phyloP scores from a whole-genome alignment of 2,113 vertebrate genomes.

The Lagopus muta region DNA sequence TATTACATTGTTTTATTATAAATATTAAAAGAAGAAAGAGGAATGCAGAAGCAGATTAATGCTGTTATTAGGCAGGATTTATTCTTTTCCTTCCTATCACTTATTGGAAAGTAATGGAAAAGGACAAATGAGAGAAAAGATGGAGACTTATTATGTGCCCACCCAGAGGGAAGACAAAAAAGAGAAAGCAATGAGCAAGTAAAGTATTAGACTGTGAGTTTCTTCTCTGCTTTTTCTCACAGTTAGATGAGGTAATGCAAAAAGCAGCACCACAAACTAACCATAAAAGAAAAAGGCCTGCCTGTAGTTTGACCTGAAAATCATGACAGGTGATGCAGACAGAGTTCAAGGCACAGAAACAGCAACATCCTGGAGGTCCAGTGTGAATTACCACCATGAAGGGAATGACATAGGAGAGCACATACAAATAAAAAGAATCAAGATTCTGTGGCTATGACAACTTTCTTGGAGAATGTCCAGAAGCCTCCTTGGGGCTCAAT shows the following conservation, averaged over 20 bases:
- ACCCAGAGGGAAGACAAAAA: constrained; percentile 15
- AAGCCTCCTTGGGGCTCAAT: constrained; percentile 31
- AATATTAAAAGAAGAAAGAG: not conserved
- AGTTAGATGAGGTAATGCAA: constrained; percentile 47
- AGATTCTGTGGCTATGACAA: constrained; percentile 50
- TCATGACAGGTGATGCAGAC: constrained; percentile 50
- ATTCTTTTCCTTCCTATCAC: not conserved
- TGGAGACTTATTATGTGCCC: not conserved
- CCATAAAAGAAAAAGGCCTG: constrained; percentile 54
- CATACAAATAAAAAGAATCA: constrained; percentile 42
- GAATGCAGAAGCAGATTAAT: not conserved
- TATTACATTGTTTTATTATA: not conserved
- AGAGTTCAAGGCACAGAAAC: constrained; percentile 37
- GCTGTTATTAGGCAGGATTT: not conserved
- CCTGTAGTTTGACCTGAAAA: constrained; percentile 50
- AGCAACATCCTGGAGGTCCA: constrained; percentile 50
- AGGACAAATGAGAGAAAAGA: constrained; percentile 2
- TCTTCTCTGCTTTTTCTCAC: constrained; percentile 48
- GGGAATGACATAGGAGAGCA: constrained; percentile 6
- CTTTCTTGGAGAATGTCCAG: constrained; percentile 45
- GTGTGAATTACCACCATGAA: constrained; percentile 14
- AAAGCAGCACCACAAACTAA: constrained; percentile 48
- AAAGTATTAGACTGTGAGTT: not conserved
- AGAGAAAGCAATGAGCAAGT: constrained; percentile 5
- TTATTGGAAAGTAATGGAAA: constrained; percentile 12